Evolutionary conservation across 2,797 vertebrate genomes (phyloP), one percentile per base, ranked within the genome.

Genomic region (Mastacembelus armatus): DNA sequence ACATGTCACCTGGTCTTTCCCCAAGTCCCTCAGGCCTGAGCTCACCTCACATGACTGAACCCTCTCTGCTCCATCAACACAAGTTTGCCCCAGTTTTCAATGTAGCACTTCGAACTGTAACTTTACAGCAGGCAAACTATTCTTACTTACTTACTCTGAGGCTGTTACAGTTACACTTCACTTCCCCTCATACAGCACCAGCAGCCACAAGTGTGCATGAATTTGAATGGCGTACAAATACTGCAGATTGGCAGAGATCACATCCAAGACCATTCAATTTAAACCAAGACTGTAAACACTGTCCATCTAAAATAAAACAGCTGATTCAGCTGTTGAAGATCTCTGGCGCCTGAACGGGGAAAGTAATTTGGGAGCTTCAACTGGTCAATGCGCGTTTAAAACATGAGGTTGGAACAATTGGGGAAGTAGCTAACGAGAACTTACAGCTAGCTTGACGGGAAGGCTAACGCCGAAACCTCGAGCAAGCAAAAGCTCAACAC

Each of bases 1-100:
- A 71, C 49, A 72, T 36, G 45, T 74, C 50, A 59, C 18, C n/a
- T 56, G 47, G 10, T 67, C 16, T 26, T 70, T 52, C 10, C 50
- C 2, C 9, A 44, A 61, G 18, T 48, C 1, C 40, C 58, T 66
- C 11, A 59, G 55, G 36, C 65, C 52, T 56, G 32, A 67, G 50
- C 42, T 40, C 26, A 49, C 33, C 38, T 91, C 83, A 88, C 80
- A 78, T 85, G 80, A 88, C 80, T 63, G 1, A 18, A 10, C 22
- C 54, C 29, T 6, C 7, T 65, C 40, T 18, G 18, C 24, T 14
- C 11, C 8, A 30, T 45, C 19, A 66, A 8, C 52, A 0, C 0
- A 21, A 19, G 5, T 24, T 16, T 44, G 7, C 10, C 44, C n/a
- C 0, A 10, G 26, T 4, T 45, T 35, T 21, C 15, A 39, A 5